Evolutionary conservation across 2,888 invertebrate species (phyloP), one percentile per base, ranked within the genome.

Genomic region (Neoascia interrupta): DNA sequence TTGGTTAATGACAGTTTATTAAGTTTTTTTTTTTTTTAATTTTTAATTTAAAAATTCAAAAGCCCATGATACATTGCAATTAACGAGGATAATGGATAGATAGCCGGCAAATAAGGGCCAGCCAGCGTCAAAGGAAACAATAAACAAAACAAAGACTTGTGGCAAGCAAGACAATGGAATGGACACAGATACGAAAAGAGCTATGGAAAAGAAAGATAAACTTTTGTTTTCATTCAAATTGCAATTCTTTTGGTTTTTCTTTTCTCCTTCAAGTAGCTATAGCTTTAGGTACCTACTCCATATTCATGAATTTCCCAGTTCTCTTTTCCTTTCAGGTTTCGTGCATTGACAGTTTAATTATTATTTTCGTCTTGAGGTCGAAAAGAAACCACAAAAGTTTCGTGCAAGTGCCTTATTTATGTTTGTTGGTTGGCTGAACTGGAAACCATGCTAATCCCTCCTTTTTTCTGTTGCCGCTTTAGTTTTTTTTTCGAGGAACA

Each of bases 21-120:
- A 60, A 66, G 72, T 26, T 41, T 72, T 75, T 75, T 75, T 61
- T 75, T 76, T n/a, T 76, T 76, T 66, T 45, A 76, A 72, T 76
- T 54, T 72, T 72, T 66, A 64, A 72, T 66, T 61, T 47, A 31
- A 72, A 79, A 79, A 70, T 63, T 43, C 56, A 70, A 63, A n/a
- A 51, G 63, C 75, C 56, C 63, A 63, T 70, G 70, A 63, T 60
- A 79, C 72, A 64, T 60, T 60, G 64, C 76, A 76, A 76, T 76
- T 76, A 76, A 76, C 72, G 39, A n/a, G n/a, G 60, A 72, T 72
- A 72, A 64, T 72, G 49, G 72, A 36, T 31, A 54, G 47, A 8
- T 23, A n/a, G 31, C 8, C 31, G n/a, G 31, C 4, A 31, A 8
- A 6, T 8, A 31, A n/a, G 31, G 31, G 31, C 31, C 31, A n/a